Evolutionary conservation across 2,113 vertebrate species (phyloP).

Genomic region (Varanus komodoensis): DNA sequence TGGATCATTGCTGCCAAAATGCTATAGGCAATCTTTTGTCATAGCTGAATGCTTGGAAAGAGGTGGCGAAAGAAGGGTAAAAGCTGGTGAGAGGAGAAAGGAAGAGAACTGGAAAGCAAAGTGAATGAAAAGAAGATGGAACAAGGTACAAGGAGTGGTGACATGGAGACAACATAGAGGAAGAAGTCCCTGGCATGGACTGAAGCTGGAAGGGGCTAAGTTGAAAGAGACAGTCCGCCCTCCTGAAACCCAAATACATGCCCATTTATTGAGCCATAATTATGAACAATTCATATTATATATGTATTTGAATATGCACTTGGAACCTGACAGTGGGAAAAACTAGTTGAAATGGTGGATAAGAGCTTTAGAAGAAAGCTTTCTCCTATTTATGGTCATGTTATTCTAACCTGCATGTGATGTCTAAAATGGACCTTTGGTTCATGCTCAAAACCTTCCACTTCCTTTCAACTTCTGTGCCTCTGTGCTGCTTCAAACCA

Average conservation of each 20-base stretch:
- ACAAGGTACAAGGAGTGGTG: too few species aligned
- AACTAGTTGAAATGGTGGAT: neutral
- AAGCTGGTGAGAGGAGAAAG: neutral
- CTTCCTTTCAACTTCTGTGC: neutral
- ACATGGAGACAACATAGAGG: too few species aligned
- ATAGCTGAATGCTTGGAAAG: too few species aligned
- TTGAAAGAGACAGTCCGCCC: too few species aligned
- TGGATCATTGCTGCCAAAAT: neutral
- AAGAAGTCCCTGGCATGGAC: too few species aligned
- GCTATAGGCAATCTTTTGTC: neutral
- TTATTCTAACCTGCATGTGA: neutral
- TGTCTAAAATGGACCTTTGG: neutral
- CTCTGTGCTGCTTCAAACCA: neutral
- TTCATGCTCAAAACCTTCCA: neutral
- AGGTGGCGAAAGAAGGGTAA: neutral
- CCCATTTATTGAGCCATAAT: neutral
- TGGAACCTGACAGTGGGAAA: neutral
- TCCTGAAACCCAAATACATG: too few species aligned
- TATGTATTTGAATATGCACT: neutral
- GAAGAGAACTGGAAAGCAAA: neutral
- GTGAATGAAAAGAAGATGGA: neutral
- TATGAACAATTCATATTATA: neutral
- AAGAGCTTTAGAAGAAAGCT: neutral
- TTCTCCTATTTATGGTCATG: neutral
- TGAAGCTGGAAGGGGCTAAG: too few species aligned